Percentiles rank a stretch among this genome's conserved stretches.
Conservation (phyloP, 2,888 invertebrate genomes). For the Parasteatoda lunata region DNA sequence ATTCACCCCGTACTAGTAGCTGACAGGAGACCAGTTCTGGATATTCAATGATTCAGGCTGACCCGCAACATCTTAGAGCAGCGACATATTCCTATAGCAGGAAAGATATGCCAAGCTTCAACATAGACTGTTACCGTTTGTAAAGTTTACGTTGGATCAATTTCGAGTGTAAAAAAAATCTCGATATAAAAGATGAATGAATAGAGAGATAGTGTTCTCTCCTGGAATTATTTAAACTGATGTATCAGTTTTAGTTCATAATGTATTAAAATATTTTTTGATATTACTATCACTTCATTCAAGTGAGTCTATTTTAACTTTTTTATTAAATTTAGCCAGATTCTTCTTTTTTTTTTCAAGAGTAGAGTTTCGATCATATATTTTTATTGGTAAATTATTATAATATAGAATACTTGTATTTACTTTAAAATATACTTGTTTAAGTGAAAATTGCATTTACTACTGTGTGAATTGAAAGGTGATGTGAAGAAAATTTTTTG, state of each 20-base stretch:
- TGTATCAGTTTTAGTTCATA: not conserved
- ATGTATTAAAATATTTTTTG: not conserved
- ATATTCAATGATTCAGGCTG: slow-evolving; percentile 23
- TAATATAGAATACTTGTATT: too few relatives aligned
- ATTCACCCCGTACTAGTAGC: slow-evolving; percentile 88
- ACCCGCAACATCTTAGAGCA: slow-evolving; percentile 26
- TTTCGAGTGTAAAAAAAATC: slow-evolving; percentile 7
- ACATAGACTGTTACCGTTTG: slow-evolving; percentile 38
- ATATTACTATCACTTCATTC: not conserved
- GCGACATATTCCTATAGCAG: slow-evolving; percentile 28
- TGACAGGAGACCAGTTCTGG: slow-evolving; percentile 48
- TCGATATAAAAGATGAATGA: not conserved
- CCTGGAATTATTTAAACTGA: not conserved
- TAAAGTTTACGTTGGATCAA: slow-evolving; percentile 4
- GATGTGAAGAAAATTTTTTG: too few relatives aligned
- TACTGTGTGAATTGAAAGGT: too few relatives aligned
- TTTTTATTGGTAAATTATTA: too few relatives aligned
- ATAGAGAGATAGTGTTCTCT: slow-evolving; percentile 15
- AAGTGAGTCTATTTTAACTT: not conserved
- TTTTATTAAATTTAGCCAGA: too few relatives aligned
- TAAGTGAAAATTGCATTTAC: too few relatives aligned
- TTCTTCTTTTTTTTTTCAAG: too few relatives aligned
- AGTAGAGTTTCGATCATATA: too few relatives aligned
- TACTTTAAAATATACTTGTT: too few relatives aligned
- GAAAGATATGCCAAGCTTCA: slow-evolving; percentile 49